Evolutionary conservation across 1,140 invertebrate genomes (phyloP), one percentile per base, ranked within the genome.

Genomic region (Cherax destructor): DNA sequence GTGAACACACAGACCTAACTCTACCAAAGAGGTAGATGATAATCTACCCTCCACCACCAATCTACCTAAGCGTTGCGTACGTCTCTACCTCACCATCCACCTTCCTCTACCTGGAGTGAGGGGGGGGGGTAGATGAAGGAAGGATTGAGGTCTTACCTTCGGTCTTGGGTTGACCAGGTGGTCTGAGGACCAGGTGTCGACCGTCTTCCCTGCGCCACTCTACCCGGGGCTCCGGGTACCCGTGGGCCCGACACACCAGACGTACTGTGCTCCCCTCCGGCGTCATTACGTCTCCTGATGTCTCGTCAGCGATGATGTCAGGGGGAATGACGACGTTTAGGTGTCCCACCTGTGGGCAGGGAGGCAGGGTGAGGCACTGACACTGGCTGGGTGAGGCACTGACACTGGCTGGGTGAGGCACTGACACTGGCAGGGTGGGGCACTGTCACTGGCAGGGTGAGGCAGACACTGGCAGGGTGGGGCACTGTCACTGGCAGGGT

Each of bases 251-350:
- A 94, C 98, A 99, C 30, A 97, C 96, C 83, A 99, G 95, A 93
- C 97, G 98, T 5, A 97, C 97, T 6, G 97, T 97, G 3, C 97
- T 97, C 59, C 98, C 98, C 95, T 99, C 98, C 3, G 97, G 97
- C 21, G 98, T 97, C 97, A 98, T 98, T 95, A 98, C 96, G 94
- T 98, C 98, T 41, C 97, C 96, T 77, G 97, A 97, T 5, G 97
- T 98, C 93, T 98, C 97, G 93, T 98, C 97, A 93, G 97, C 97
- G 61, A 98, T 95, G 93, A 98, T 98, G 94, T 98, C 97, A 52
- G 98, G 98, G 21, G 98, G 97, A 93, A 98, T 98, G 2, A 98
- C 97, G 76, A 98, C 97, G 94, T 98, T 97, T 93, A 98, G 94
- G 94, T 96, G 78, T 56, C 92, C 92, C 6, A 91, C 87, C 90